Conservation (phyloP, 2,888 invertebrate genomes). For the Diarsia brunnea region DNA sequence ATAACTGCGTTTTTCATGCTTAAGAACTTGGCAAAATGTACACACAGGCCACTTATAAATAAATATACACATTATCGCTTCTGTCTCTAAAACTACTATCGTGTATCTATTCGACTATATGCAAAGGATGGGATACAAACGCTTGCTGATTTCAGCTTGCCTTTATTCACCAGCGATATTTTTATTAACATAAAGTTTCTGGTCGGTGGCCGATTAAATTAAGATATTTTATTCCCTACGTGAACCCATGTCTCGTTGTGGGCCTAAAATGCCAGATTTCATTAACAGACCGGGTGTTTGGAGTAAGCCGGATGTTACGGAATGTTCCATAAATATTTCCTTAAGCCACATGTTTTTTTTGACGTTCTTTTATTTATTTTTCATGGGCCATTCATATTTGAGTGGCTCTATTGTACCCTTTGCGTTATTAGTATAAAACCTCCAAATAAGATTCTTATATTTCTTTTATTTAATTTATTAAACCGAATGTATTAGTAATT, state of each 20-base stretch:
- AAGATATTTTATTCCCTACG: background rate
- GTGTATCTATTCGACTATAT: no score
- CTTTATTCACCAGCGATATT: background rate
- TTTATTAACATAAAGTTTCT: conserved; percentile 7
- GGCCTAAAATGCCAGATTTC: conserved; percentile 26
- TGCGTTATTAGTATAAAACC: background rate
- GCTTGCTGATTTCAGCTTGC: background rate
- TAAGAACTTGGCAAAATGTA: background rate
- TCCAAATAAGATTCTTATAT: no score
- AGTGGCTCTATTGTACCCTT: background rate
- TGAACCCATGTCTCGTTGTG: conserved; percentile 3
- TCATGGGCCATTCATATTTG: background rate
- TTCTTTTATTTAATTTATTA: background rate
- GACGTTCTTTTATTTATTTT: background rate
- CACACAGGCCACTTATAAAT: background rate
- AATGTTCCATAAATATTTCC: conserved; percentile 4
- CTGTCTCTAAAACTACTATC: no score
- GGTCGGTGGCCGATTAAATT: conserved; percentile 1
- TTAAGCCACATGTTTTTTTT: background rate
- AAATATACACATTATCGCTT: no score
- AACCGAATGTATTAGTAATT: background rate
- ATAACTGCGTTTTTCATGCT: background rate
- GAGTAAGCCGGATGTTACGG: conserved; percentile 5
- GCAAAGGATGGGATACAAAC: no score
- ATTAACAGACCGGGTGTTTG: conserved; percentile 2